A percentile compares a stretch with the other conserved stretches of the same genome.
Evolutionary conservation across 2,888 invertebrate genomes (phyloP).

Genomic region (Digitonthophagus gazella): DNA sequence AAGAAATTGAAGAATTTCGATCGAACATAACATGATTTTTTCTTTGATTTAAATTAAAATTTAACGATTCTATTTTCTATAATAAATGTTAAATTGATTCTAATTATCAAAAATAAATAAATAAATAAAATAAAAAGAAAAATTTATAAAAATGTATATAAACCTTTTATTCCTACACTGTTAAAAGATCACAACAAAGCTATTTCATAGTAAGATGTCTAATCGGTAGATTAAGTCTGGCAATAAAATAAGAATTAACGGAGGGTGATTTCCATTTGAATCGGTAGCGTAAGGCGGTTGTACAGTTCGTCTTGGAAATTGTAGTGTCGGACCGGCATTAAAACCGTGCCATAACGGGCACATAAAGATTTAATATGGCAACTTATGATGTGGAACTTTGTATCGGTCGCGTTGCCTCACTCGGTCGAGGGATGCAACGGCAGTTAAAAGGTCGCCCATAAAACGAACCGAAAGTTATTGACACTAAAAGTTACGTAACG

Average conservation of each 20-base stretch:
- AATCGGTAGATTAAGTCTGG: background rate
- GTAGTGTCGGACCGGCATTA: background rate
- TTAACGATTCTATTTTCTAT: too few species aligned
- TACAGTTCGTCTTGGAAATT: background rate
- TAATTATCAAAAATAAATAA: too few species aligned
- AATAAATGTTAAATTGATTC: background rate
- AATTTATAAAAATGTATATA: too few species aligned
- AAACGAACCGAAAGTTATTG: slow-evolving; percentile 13
- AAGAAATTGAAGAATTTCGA: too few species aligned
- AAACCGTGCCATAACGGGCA: slow-evolving; percentile 3
- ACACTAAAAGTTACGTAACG: slow-evolving; percentile 18
- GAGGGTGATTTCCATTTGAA: background rate
- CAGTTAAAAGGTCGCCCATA: slow-evolving; percentile 17
- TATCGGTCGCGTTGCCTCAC: background rate
- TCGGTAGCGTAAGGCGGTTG: background rate
- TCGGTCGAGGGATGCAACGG: slow-evolving; percentile 3
- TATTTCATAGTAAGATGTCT: background rate
- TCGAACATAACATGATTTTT: too few species aligned
- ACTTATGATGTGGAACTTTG: slow-evolving; percentile 15
- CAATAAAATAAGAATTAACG: background rate
- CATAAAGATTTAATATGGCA: slow-evolving; percentile 16
- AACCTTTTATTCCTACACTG: too few species aligned
- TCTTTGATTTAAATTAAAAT: too few species aligned
- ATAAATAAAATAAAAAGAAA: too few species aligned
- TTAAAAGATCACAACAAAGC: too few species aligned